Conservation (phyloP, 2,113 vertebrate genomes). For the Nibea albiflora region DNA sequence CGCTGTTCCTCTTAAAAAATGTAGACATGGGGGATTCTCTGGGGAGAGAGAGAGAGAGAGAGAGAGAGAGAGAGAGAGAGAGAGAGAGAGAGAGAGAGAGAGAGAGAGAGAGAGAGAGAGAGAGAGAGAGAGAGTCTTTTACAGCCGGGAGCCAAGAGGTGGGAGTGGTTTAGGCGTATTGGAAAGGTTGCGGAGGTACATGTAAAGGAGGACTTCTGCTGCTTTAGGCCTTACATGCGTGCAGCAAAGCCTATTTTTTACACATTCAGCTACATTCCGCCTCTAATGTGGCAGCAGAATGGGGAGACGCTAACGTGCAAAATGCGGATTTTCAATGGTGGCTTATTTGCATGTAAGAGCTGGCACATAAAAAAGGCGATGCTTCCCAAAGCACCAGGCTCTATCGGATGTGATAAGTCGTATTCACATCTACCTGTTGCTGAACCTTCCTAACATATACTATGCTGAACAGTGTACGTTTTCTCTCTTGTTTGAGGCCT, state of each 20-base stretch:
- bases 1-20: conserved; percentile 75
- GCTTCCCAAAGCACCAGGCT: neutral
- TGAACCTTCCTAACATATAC: neutral
- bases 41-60: conserved; percentile 66
- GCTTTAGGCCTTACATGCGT: conserved; percentile 55
- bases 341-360: conserved; percentile 34
- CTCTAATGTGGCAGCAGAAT: conserved; percentile 16
- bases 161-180: conserved; percentile 64
- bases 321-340: conserved; percentile 45
- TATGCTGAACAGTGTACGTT: neutral
- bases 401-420: neutral
- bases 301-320: conserved; percentile 23
- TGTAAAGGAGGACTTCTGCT: conserved; percentile 39
- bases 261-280: conserved; percentile 37
- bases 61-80: conserved; percentile 72
- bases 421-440: conserved; percentile 35
- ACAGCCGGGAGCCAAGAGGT: conserved; percentile 68
- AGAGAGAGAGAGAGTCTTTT: conserved; percentile 67
- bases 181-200: conserved; percentile 46
- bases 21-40: conserved; percentile 77
- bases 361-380: neutral
- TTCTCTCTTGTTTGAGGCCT: conserved; percentile 82
- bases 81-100: conserved; percentile 76
- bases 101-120: conserved; percentile 75
- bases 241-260: conserved; percentile 63